These are phyloP conservation scores for Scelioninae gen. 1 DNA, from an alignment of 2,888 invertebrate species.

Conservation along the genomic window DNA sequence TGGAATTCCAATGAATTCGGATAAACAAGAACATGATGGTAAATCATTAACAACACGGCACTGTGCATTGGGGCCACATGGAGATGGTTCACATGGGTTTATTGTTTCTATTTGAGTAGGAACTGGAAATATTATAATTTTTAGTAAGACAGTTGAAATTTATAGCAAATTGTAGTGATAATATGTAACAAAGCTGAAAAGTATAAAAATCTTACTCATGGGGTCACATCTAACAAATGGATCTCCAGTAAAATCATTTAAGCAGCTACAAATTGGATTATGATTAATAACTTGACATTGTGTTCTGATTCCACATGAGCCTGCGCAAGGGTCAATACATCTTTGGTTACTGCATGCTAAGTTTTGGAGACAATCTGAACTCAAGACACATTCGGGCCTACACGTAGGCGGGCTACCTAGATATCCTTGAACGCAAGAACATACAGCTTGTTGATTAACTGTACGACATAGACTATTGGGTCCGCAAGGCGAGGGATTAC, in stretches of 20 bases:
- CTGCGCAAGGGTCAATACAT: conserved; percentile 91
- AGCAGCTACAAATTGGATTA: conserved; percentile 91
- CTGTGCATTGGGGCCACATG: conserved; percentile 86
- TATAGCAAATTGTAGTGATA: not conserved
- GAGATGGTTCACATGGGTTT: conserved; percentile 88
- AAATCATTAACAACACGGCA: conserved; percentile 87
- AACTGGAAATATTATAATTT: conserved; percentile 62
- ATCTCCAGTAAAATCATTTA: conserved; percentile 88
- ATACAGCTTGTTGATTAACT: conserved; percentile 86
- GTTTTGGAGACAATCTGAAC: conserved; percentile 83
- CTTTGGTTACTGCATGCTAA: conserved; percentile 92
- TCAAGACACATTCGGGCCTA: conserved; percentile 88
- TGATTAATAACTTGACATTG: conserved; percentile 91
- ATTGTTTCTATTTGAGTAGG: conserved; percentile 81
- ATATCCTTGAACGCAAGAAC: conserved; percentile 89
- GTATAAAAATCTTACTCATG: conserved; percentile 80
- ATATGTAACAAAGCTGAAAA: not conserved
- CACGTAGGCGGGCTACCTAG: conserved; percentile 91
- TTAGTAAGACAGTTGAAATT: not conserved
- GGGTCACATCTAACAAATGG: conserved; percentile 88
- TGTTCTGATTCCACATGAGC: conserved; percentile 90
- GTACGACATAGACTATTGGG: conserved; percentile 88
- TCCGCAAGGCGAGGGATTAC: conserved; percentile 88
- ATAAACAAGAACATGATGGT: conserved; percentile 88
- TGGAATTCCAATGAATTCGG: conserved; percentile 87